Evolutionary conservation across 2,888 invertebrate genomes (phyloP), one percentile per base, ranked within the genome.

Genomic region (Drosophila formosana): DNA sequence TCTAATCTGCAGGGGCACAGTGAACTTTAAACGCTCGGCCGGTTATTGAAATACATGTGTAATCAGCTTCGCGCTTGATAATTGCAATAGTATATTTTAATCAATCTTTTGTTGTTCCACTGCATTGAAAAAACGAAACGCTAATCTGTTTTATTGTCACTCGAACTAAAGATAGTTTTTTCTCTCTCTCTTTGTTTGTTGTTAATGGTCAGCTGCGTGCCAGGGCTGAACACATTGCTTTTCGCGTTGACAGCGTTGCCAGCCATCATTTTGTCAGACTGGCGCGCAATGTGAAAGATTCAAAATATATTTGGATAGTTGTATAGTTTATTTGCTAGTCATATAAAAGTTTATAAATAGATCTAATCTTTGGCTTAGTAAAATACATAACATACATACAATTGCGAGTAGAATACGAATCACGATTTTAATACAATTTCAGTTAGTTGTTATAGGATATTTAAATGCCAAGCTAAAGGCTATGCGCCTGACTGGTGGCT

Each of bases 311-410:
- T 3, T n/a, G 28, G 34, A n/a, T 46, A 3, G 7, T 45, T 28
- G 34, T 9, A 18, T 23, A 26, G 53, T 64, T 61, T 82, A 86
- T 75, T 85, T 41, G 26, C 46, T 77, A 63, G 34, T 47, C 25
- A 26, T 52, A 45, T 56, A 51, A 57, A 43, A 41, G 43, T 65
- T 66, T 49, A 47, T 62, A 69, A 23, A 63, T 77, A 73, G 49
- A 53, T 58, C 63, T 82, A 82, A 58, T 86, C 88, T 88, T 82
- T 82, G 82, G 80, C 64, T 79, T 82, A 82, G 57, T 66, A 39
- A 49, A 58, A 65, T 75, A 76, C 49, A 75, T 75, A 69, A 62
- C 43, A 70, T 78, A 66, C 45, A 53, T 58, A 61, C 43, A 56
- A 37, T n/a, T 55, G 43, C 45, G 43, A 57, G 47, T 53, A 70